Base-by-base conservation (phyloP, 2,797 vertebrate genomes). In the Megalops cyprinoides region DNA sequence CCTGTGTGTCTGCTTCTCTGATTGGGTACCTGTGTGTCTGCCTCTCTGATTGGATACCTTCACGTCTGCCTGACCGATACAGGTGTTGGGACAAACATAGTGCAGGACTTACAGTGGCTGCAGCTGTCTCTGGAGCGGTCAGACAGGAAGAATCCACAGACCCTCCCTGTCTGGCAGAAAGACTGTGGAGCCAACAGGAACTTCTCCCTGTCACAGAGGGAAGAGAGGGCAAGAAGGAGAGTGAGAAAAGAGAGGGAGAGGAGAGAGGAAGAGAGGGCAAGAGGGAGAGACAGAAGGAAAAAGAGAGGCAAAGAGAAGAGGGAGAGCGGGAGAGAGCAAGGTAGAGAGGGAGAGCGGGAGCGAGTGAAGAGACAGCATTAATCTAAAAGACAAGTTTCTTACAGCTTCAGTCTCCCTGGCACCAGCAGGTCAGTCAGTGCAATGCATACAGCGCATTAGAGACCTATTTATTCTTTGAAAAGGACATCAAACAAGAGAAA, bases 111-210 rank as follows among this genome's bases (percentile, higher is more conserved):
- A 97, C 96, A 92, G 85, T 93, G 92, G 84, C 87, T 89, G 86
- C 93, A 93, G 58, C 91, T 91, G 85, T 90, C 90, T 83, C 93
- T 94, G 39, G 91, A 88, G 1, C 92, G 90, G 75, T 94, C 88
- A 83, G 93, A 92, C 74, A 91, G 92, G 82, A 97, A 97, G 88
- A 96, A 97, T 86, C 90, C 92, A 85, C 94, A 94, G 28, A 86
- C 82, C 49, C 77, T 82, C 74, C 96, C 95, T 89, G 90, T 93
- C 91, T 93, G 93, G 53, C 96, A 93, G 83, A 97, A 95, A 88
- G 94, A 94, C 89, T 92, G 94, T 0, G 95, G 95, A 56, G 94
- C 92, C 77, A 92, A 93, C 83, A 94, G 91, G 89, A 96, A 95
- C 87, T 95, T 93, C 88, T 95, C 93, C 93, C 96, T 97, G 92